Percentiles rank a stretch among this genome's conserved stretches.
Conservation (phyloP, 2,113 vertebrate genomes). For the Nycticorax nycticorax region DNA sequence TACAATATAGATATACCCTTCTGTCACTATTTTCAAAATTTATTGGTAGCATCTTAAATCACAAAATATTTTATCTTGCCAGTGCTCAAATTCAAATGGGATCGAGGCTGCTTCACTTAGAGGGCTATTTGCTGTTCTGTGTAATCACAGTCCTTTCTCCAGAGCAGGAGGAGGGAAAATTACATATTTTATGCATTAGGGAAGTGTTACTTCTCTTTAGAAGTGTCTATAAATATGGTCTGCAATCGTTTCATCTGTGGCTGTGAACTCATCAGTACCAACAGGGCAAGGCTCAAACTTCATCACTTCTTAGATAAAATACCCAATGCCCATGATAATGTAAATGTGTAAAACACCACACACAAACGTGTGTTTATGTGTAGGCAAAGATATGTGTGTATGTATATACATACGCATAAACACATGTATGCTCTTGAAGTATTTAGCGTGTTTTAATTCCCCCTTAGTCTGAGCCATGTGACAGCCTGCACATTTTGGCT, state of each 20-base stretch:
- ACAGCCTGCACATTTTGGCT: neutral
- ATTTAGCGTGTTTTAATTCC: neutral
- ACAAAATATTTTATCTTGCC: neutral
- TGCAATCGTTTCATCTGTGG: neutral
- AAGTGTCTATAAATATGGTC: neutral
- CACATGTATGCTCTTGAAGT: neutral
- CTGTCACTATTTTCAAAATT: conserved; percentile 53
- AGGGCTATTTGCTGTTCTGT: neutral
- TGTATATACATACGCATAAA: neutral
- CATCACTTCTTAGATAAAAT: neutral
- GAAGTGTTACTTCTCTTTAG: neutral
- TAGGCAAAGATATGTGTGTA: neutral
- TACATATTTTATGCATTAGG: neutral
- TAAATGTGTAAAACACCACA: neutral
- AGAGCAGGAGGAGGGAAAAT: neutral
- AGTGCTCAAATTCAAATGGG: neutral
- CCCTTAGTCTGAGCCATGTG: neutral
- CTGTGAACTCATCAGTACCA: neutral
- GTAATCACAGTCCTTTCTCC: neutral
- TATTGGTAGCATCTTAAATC: neutral
- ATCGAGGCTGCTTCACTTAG: neutral
- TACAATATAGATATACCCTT: conserved; percentile 19
- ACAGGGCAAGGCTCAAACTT: neutral
- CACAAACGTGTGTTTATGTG: neutral
- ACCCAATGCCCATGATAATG: neutral